phyloP scores from a whole-genome alignment of 2,113 vertebrate genomes.

The Nestor notabilis region DNA sequence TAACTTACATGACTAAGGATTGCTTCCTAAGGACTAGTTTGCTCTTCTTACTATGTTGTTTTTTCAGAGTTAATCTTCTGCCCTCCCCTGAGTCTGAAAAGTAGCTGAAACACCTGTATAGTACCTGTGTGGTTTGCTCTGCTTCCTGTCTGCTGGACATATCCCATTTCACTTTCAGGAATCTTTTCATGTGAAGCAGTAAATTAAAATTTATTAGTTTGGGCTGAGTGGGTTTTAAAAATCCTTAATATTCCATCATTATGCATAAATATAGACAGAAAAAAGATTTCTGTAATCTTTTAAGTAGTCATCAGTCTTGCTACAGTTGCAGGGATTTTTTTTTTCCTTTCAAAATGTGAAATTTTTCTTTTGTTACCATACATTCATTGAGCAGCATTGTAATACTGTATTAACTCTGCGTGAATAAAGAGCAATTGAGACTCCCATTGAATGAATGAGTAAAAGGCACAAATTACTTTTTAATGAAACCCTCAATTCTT shows the following conservation, averaged over 20 bases:
- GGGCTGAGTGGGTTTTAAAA: constrained; percentile 8
- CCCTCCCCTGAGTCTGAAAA: not conserved
- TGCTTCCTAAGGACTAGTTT: not conserved
- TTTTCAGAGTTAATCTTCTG: not conserved
- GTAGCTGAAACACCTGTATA: not conserved
- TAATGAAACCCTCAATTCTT: constrained; percentile 79
- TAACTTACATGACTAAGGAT: not conserved
- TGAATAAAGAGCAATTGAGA: constrained; percentile 79
- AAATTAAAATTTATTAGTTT: constrained; percentile 35
- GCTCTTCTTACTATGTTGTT: not conserved
- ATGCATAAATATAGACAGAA: not conserved
- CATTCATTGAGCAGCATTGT: constrained; percentile 78
- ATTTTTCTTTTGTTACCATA: constrained; percentile 74
- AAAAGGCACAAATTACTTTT: constrained; percentile 81
- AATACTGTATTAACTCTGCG: constrained; percentile 74
- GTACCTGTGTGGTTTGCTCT: not conserved
- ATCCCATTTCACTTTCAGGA: not conserved
- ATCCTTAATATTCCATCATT: constrained; percentile 45
- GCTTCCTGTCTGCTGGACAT: not conserved
- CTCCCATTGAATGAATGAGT: constrained; percentile 70
- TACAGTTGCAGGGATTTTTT: constrained; percentile 53
- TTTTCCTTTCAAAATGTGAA: constrained; percentile 66
- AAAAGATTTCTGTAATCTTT: constrained; percentile 63
- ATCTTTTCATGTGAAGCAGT: not conserved
- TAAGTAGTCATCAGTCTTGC: constrained; percentile 70